These are phyloP conservation scores for Collichthys lucidus DNA, from an alignment of 2,113 vertebrate species.

Conservation along the genomic window DNA sequence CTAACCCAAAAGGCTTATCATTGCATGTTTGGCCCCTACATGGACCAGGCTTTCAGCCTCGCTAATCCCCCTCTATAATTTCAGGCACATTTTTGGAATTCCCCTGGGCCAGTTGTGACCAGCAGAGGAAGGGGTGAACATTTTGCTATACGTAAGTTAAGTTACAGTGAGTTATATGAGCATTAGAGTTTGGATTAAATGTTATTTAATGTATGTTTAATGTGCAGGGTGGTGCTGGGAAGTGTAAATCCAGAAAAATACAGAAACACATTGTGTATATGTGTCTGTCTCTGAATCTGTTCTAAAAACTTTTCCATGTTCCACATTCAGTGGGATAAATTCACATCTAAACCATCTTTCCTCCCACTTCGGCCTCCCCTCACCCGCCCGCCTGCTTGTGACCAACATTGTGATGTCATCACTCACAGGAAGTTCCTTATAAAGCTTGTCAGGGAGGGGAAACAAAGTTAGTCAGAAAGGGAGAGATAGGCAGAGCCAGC, in stretches of 20 bases:
- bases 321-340: constrained; percentile 37
- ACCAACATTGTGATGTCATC: constrained; percentile 71
- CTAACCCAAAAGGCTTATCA: constrained; percentile 71
- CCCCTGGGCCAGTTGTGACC: constrained; percentile 67
- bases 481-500: constrained; percentile 67
- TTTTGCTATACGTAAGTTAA: constrained; percentile 9
- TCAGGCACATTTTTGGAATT: constrained; percentile 80
- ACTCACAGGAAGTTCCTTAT: constrained; percentile 84
- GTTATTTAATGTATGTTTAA: not conserved
- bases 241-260: not conserved
- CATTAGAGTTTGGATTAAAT: not conserved
- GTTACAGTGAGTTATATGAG: constrained; percentile 3
- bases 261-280: not conserved
- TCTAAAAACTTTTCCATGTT: constrained; percentile 29
- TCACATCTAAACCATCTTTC: constrained; percentile 30
- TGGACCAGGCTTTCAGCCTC: constrained; percentile 46
- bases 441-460: constrained; percentile 70
- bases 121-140: constrained; percentile 21
- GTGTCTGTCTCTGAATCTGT: constrained; percentile 2
- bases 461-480: constrained; percentile 61
- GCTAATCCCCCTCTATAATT: constrained; percentile 82
- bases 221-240: not conserved
- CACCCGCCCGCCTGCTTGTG: constrained; percentile 20
- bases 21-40: constrained; percentile 71
- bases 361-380: constrained; percentile 29